Base-by-base conservation (phyloP, 2,888 invertebrate genomes). In the Masnerella sp. region DNA sequence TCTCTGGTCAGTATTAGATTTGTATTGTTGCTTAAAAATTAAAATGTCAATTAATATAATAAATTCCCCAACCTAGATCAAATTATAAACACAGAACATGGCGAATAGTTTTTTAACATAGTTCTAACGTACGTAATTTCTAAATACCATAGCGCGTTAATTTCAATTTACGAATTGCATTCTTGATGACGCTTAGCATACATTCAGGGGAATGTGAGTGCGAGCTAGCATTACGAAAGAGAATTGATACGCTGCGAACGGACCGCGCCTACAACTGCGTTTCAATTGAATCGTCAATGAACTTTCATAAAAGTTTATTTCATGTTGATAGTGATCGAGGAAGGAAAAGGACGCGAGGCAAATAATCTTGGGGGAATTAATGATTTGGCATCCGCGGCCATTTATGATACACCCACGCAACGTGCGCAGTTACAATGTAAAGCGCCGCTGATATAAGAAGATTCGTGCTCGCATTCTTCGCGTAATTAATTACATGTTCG, bases 401-500 rank as follows among this genome's bases (percentile, higher is more conserved):
- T 76, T 81, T 77, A 77, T 76, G 79, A 79, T 81, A 79, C 82
- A 78, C 82, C 82, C 79, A 80, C 83, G 80, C 81, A 80, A 64
- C 79, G 59, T 80, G 80, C 61, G 49, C 42, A 47, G 77, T 79
- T 79, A 78, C 80, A 81, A 79, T 81, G 78, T 79, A 79, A 81
- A 80, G 78, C 80, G 77, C 76, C 75, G 64, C 74, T 79, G 80
- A 81, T 81, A 79, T 81, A 82, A 77, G 80, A 79, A 83, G 82
- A 83, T 82, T 80, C 76, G 80, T 71, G 74, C 77, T 76, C 76
- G 77, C 77, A 75, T 77, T 74, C 75, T 75, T 77, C 76, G 58
- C 70, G 78, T 82, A 83, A 84, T 83, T 83, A 83, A 84, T 84
- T 84, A 79, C 78, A 76, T 62, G 62, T 67, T 77, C 81, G 79